Conservation (phyloP, 2,797 vertebrate genomes). For the Xyrichtys novacula region DNA sequence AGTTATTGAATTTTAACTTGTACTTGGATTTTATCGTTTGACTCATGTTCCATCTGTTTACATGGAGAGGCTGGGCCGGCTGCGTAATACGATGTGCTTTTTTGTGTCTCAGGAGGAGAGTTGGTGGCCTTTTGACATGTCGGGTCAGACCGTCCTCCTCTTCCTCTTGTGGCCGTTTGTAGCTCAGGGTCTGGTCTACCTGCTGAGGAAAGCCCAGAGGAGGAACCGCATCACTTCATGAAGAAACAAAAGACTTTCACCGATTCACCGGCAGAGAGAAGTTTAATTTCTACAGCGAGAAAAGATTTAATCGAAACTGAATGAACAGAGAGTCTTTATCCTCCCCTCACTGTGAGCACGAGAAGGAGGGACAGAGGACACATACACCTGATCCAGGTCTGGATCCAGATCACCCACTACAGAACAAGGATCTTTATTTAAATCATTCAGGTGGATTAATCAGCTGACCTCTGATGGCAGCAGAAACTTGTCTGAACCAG, state of each 20-base stretch:
- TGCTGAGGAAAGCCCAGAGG: slow-evolving; percentile 73
- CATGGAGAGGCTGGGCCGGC: too few species aligned
- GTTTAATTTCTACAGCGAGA: slow-evolving; percentile 3
- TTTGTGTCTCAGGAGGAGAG: slow-evolving; percentile 69
- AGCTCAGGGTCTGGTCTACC: slow-evolving; percentile 88
- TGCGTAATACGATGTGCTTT: too few species aligned
- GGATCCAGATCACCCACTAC: not conserved
- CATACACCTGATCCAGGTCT: slow-evolving; percentile 11
- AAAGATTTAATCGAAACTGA: slow-evolving; percentile 3
- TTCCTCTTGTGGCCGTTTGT: slow-evolving; percentile 93
- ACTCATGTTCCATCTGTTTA: too few species aligned
- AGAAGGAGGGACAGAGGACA: not conserved
- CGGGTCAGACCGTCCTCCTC: slow-evolving; percentile 85
- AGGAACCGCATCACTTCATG: slow-evolving; percentile 60
- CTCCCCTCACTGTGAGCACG: not conserved
- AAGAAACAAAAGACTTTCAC: slow-evolving; percentile 29
- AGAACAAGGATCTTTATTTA: slow-evolving; percentile 4
- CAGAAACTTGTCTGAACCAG: slow-evolving; percentile 1
- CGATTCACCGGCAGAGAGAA: not conserved
- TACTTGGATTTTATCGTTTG: too few species aligned
- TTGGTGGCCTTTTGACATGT: slow-evolving; percentile 83
- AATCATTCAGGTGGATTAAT: not conserved
- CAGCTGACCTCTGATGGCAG: not conserved
- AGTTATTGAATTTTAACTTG: too few species aligned
- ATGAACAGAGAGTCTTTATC: not conserved